Conservation (phyloP, 2,797 vertebrate species). For the Acanthurus leucopareius region DNA sequence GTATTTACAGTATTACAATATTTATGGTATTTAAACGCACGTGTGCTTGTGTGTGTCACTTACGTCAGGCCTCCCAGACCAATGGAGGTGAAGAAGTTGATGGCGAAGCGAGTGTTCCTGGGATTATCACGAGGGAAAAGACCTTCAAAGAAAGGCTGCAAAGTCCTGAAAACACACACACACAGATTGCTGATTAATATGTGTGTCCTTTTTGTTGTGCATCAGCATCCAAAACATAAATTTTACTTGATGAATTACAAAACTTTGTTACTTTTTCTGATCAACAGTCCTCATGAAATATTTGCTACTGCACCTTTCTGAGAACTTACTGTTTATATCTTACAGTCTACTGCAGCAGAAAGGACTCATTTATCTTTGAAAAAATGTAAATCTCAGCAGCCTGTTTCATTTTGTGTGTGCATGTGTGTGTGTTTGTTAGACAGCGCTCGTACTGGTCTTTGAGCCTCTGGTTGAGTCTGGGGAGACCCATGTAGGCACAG, state of each 20-base stretch:
- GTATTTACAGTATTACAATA: too few species aligned
- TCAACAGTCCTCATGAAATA: too few species aligned
- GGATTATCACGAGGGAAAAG: slow-evolving; percentile 97
- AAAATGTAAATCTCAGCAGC: background rate
- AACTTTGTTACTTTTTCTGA: too few species aligned
- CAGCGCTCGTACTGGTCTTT: slow-evolving; percentile 91
- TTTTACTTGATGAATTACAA: too few species aligned
- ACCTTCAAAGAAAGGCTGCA: slow-evolving; percentile 96
- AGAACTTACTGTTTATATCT: background rate
- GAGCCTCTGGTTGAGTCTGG: slow-evolving; percentile 94
- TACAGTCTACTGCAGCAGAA: background rate
- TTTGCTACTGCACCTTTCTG: too few species aligned
- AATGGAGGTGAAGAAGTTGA: slow-evolving; percentile 99
- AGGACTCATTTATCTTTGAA: background rate
- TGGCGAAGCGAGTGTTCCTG: slow-evolving; percentile 97
- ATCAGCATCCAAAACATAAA: too few species aligned
- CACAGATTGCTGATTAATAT: background rate
- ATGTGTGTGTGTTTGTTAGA: slow-evolving; percentile 6
- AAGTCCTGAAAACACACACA: slow-evolving; percentile 79
- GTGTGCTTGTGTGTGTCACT: slow-evolving; percentile 63
- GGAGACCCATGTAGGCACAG: slow-evolving; percentile 98
- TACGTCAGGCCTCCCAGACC: slow-evolving; percentile 98
- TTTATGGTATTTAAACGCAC: background rate
- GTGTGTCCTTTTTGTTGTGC: too few species aligned
- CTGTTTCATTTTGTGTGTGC: background rate